Conservation (phyloP, 2,113 vertebrate genomes). For the Nothoprocta pentlandii region DNA sequence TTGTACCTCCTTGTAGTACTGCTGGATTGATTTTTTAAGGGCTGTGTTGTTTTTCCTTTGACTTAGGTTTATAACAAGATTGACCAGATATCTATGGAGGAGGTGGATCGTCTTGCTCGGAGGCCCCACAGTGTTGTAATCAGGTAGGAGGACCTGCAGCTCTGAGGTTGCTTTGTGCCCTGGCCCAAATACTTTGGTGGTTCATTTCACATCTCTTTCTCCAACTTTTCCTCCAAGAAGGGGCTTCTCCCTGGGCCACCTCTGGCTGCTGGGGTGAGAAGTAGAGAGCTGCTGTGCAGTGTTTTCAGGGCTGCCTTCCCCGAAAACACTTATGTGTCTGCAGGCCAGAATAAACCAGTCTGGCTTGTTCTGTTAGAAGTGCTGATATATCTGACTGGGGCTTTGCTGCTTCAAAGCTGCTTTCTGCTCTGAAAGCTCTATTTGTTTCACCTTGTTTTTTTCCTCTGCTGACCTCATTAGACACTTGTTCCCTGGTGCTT, state of each 20-base stretch:
- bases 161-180: fast-evolving
- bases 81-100: constrained; percentile 98
- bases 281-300: background rate
- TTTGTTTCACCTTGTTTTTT: background rate
- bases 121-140: constrained; percentile 93
- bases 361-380: background rate
- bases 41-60: background rate
- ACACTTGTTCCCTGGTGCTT: background rate
- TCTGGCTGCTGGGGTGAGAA: background rate
- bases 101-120: constrained; percentile 93
- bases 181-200: background rate
- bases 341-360: background rate
- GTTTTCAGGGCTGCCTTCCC: background rate
- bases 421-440: background rate
- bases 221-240: background rate
- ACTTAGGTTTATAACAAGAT: constrained; percentile 98
- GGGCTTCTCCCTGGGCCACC: background rate
- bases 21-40: background rate
- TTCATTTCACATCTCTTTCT: background rate
- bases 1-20: background rate
- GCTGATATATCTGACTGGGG: background rate
- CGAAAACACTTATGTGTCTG: background rate
- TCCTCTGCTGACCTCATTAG: background rate
- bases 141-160: constrained; percentile 79
- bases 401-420: constrained; percentile 13